Evolutionary conservation across 1,140 invertebrate genomes (phyloP).

Genomic region (Heliconius nattereri): DNA sequence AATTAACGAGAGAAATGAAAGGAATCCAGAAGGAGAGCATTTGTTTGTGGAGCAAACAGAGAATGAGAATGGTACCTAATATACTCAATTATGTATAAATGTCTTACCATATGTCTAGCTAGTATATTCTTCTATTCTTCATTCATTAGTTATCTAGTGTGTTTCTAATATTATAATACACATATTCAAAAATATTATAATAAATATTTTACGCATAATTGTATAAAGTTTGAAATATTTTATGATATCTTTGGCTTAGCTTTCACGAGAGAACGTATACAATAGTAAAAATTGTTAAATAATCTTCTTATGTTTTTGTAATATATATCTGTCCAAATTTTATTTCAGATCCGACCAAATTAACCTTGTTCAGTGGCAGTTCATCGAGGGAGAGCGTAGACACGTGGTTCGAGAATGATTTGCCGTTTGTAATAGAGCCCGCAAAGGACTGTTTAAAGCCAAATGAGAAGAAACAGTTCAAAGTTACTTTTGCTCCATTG

Average conservation of each 20-base stretch:
- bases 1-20: constrained; percentile 8
- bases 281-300: neutral
- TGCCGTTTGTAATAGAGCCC: constrained; percentile 67
- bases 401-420: constrained; percentile 71
- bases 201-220: neutral
- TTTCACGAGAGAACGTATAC: too few species aligned
- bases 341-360: constrained; percentile 56
- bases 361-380: constrained; percentile 66
- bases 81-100: neutral
- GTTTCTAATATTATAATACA: neutral
- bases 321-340: neutral
- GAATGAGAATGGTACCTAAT: constrained; percentile 19
- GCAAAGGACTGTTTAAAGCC: constrained; percentile 61
- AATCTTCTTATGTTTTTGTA: neutral
- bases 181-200: neutral
- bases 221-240: too few species aligned
- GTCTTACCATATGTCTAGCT: too few species aligned
- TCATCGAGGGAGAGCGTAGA: constrained; percentile 62
- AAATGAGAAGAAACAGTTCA: constrained; percentile 52
- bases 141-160: too few species aligned
- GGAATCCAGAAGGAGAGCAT: neutral
- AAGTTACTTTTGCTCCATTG: constrained; percentile 64
- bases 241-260: too few species aligned
- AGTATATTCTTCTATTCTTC: neutral
- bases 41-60: constrained; percentile 7